These are phyloP conservation scores for Nebria ingens DNA, from an alignment of 1,140 invertebrate genomes.

Conservation along the genomic window DNA sequence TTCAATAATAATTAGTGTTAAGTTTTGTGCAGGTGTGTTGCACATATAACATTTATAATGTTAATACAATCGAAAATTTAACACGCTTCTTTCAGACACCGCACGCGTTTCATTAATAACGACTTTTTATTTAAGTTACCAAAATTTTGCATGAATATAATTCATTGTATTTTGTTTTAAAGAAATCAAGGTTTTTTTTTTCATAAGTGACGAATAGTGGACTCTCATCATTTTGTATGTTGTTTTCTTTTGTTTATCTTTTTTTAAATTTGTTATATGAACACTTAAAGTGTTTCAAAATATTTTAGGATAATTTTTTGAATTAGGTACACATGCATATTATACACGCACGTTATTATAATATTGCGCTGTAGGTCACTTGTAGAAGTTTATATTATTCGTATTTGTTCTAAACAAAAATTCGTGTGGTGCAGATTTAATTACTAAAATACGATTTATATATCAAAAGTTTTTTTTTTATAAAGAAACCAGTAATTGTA, in stretches of 20 bases:
- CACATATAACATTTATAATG: not conserved
- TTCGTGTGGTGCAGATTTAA: conserved; percentile 20
- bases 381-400: too few species aligned
- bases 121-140: not conserved
- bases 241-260: too few species aligned
- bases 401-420: not conserved
- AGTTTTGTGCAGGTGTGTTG: not conserved
- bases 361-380: too few species aligned
- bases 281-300: too few species aligned
- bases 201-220: too few species aligned
- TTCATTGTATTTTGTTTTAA: not conserved
- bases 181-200: too few species aligned
- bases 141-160: not conserved
- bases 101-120: not conserved
- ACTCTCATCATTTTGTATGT: too few species aligned
- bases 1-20: conserved; percentile 7
- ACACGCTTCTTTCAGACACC: not conserved
- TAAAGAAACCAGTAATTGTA: conserved; percentile 21
- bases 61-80: not conserved
- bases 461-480: conserved; percentile 3
- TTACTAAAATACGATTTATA: conserved; percentile 13
- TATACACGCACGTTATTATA: not conserved
- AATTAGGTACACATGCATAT: conserved; percentile 2
- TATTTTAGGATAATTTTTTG: too few species aligned
- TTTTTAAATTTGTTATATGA: too few species aligned